Evolutionary conservation across 2,113 vertebrate genomes (phyloP).

Genomic region (Sterrhoptilus dennistouni): DNA sequence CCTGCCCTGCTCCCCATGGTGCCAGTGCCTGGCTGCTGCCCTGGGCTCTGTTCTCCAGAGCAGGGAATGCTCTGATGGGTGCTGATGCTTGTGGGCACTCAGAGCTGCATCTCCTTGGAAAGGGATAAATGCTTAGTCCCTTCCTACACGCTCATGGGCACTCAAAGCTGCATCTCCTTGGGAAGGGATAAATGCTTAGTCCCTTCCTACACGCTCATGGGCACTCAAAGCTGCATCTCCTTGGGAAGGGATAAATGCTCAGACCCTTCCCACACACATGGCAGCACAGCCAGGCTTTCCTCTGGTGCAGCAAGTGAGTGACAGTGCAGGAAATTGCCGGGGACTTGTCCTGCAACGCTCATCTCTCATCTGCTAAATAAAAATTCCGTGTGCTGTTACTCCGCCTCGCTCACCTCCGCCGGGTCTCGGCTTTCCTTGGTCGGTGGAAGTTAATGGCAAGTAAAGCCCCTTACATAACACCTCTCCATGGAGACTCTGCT

Average conservation of each 20-base stretch:
- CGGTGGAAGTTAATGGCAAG: background rate
- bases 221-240: rapidly evolving
- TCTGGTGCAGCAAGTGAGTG: background rate
- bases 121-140: background rate
- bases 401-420: background rate
- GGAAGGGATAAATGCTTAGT: background rate
- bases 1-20: rapidly evolving
- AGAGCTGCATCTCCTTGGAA: rapidly evolving
- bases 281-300: background rate
- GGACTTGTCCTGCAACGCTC: background rate
- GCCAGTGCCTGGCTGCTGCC: background rate
- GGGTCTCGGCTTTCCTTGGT: background rate
- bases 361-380: background rate
- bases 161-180: rapidly evolving
- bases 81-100: background rate
- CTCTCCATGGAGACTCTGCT: background rate
- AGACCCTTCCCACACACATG: rapidly evolving
- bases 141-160: rapidly evolving
- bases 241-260: background rate
- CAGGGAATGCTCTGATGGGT: background rate
- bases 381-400: background rate
- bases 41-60: background rate
- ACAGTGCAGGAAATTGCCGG: background rate
- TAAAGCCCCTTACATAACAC: background rate
- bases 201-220: background rate